Conservation (phyloP, 2,888 invertebrate genomes). For the Agrotis segetum region DNA sequence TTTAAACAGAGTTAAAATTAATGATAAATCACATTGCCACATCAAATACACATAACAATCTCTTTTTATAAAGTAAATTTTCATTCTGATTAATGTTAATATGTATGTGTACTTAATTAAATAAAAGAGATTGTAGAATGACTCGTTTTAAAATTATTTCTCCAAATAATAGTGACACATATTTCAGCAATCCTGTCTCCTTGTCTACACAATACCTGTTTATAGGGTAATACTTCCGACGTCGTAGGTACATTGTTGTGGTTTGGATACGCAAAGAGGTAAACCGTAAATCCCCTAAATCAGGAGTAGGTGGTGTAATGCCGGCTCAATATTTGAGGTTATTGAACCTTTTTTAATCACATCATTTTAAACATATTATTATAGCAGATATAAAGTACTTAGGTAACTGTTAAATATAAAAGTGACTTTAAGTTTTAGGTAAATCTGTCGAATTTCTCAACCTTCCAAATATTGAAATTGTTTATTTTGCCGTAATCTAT, state of each 20-base stretch:
- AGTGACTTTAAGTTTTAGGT: neutral
- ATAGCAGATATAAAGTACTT: neutral
- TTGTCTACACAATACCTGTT: conserved; percentile 48
- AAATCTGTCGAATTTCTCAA: neutral
- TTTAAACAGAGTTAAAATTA: conserved; percentile 11
- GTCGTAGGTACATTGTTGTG: conserved; percentile 38
- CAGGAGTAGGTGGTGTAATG: conserved; percentile 38
- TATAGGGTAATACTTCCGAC: conserved; percentile 49
- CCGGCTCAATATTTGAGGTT: conserved; percentile 41
- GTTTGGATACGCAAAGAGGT: conserved; percentile 54
- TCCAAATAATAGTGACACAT: conserved; percentile 12
- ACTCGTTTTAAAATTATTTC: neutral
- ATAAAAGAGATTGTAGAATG: neutral
- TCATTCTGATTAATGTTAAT: neutral
- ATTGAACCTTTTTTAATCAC: conserved; percentile 49
- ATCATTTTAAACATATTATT: neutral
- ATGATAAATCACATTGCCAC: neutral
- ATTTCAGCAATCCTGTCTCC: conserved; percentile 24
- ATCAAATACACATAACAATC: too few relatives aligned
- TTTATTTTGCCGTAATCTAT: neutral
- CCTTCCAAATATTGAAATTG: neutral
- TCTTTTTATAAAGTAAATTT: too few relatives aligned
- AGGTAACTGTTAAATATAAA: neutral
- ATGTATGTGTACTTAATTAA: neutral
- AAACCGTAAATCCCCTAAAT: conserved; percentile 54